phyloP scores from a whole-genome alignment of 2,888 invertebrate species.

The Lathronympha strigana region DNA sequence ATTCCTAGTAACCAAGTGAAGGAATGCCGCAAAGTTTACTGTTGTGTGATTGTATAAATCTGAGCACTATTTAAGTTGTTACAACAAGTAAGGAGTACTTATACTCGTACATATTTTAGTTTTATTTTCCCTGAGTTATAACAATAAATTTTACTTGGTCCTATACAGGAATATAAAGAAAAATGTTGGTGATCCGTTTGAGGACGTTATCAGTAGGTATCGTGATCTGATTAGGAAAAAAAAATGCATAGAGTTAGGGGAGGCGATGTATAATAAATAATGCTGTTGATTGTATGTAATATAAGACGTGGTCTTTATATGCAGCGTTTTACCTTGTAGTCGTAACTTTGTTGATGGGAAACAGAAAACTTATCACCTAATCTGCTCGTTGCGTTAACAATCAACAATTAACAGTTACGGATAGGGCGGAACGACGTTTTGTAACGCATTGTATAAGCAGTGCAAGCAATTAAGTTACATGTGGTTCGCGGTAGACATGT shows the following conservation, averaged over 20 bases:
- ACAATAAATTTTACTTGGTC: too few species aligned
- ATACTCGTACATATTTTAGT: too few species aligned
- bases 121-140: too few species aligned
- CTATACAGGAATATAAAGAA: too few species aligned
- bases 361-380: slow-evolving; percentile 16
- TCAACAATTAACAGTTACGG: slow-evolving; percentile 39
- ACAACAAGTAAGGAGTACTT: neutral
- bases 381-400: slow-evolving; percentile 24
- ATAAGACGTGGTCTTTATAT: neutral
- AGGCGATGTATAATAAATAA: too few species aligned
- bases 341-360: neutral
- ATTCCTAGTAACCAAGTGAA: slow-evolving; percentile 64
- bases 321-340: neutral
- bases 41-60: slow-evolving; percentile 63
- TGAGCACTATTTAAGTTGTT: slow-evolving; percentile 9
- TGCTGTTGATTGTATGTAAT: too few species aligned
- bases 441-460: slow-evolving; percentile 40
- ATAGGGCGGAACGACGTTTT: slow-evolving; percentile 29
- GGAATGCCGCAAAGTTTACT: slow-evolving; percentile 57
- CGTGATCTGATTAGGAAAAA: too few species aligned
- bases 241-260: too few species aligned
- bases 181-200: too few species aligned
- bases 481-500: slow-evolving; percentile 25
- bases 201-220: too few species aligned
- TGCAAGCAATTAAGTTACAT: slow-evolving; percentile 36